Base-by-base conservation (phyloP, 2,888 invertebrate genomes). In the Chloromyia formosa region DNA sequence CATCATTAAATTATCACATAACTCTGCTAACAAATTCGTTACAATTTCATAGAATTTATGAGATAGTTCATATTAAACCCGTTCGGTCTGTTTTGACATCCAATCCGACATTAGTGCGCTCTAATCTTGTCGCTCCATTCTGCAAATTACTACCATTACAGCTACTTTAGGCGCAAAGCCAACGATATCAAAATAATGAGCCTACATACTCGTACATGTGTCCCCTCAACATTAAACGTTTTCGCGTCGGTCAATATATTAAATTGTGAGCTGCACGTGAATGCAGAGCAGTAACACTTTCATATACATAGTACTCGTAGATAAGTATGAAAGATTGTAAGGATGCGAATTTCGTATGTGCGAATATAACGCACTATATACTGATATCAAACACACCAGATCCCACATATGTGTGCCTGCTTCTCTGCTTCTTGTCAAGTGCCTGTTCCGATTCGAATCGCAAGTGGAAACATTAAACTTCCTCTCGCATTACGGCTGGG, bases 111-210 rank as follows among this genome's bases (percentile, higher is more conserved):
- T 35, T 35, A 35, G 27, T 7, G n/a, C 7, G 27, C 27, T 35
- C 71, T 58, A 56, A 71, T 71, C 71, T 71, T 14, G 66, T 45
- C 20, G 66, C 22, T 49, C 20, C 49, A 20, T 16, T 35, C 27
- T 35, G 27, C 71, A 71, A 66, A 71, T 71, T 56, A 56, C 56
- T 12, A 56, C 71, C 23, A 71, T 58, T 71, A 58, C 71, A 1
- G 69, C 69, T 14, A 23, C n/a, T 54, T 69, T 54, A 69, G 54
- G 56, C 58, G 40, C 27, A 40, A 35, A 35, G 27, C 7, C 27
- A 35, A 71, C 56, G 71, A 71, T 56, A 71, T 42, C 27, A 71
- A 71, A 2, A 35, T 56, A 71, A 56, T 56, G 71, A 56, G 71
- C 71, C 71, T 58, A 71, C 71, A 56, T 56, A 61, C 27, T 61